Evolutionary conservation across 2,797 vertebrate genomes (phyloP).

Genomic region (Morelia viridis): DNA sequence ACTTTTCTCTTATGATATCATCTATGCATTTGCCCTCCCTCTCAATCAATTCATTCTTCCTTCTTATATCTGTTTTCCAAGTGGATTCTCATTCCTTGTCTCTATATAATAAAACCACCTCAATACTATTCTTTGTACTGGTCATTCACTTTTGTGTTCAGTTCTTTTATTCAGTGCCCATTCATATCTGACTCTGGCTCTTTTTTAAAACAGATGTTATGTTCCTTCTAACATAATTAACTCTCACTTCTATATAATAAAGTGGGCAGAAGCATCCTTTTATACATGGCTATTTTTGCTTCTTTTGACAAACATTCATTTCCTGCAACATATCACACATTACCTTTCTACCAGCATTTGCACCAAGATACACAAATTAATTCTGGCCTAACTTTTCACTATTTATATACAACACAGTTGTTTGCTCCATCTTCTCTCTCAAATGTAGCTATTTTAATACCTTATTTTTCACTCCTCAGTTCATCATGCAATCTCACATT

Average conservation of each 20-base stretch:
- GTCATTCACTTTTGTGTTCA: too few species aligned
- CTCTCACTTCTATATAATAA: not conserved
- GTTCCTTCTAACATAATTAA: too few species aligned
- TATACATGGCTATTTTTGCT: not conserved
- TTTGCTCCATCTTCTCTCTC: not conserved
- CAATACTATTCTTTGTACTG: too few species aligned
- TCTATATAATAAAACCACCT: too few species aligned
- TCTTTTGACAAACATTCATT: not conserved
- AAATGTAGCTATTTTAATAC: not conserved
- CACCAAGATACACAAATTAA: not conserved
- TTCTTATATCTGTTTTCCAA: too few species aligned
- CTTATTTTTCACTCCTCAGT: not conserved
- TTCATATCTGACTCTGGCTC: too few species aligned
- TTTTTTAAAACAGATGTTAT: too few species aligned
- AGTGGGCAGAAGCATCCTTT: not conserved
- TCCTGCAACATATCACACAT: not conserved
- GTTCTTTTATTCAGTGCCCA: too few species aligned
- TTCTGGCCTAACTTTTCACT: not conserved
- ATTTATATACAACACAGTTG: not conserved
- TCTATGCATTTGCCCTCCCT: too few species aligned
- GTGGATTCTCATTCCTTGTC: too few species aligned
- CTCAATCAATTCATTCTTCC: too few species aligned
- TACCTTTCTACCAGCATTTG: not conserved
- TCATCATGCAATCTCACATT: not conserved
- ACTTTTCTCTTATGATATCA: not conserved